Conservation (phyloP, 1,140 invertebrate species). For the Chymomyza costata region DNA sequence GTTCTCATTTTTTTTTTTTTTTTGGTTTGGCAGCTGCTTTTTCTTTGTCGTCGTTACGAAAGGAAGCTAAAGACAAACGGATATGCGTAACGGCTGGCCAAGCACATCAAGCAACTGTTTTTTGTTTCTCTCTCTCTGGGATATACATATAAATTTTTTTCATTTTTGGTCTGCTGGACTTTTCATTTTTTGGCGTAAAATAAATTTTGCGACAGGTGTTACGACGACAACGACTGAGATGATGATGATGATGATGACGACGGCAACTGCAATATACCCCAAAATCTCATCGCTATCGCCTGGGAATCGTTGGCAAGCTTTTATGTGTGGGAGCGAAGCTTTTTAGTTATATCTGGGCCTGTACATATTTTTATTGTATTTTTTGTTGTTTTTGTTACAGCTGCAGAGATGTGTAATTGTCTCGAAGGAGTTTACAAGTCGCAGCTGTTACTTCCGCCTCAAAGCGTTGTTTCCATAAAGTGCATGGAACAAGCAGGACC, state of each 20-base stretch:
- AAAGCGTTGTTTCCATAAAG: conserved; percentile 25
- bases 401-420: conserved; percentile 29
- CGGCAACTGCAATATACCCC: too few species aligned
- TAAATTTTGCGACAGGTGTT: conserved; percentile 72
- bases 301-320: conserved; percentile 20
- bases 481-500: too few species aligned
- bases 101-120: conserved; percentile 68
- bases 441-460: conserved; percentile 66
- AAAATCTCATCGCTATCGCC: too few species aligned
- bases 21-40: conserved; percentile 57
- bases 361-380: too few species aligned
- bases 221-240: conserved; percentile 55
- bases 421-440: conserved; percentile 38
- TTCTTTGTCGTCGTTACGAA: conserved; percentile 65
- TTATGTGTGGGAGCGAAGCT: conserved; percentile 66
- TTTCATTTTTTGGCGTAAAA: conserved; percentile 62
- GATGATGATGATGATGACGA: too few species aligned
- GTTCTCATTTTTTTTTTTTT: conserved; percentile 19
- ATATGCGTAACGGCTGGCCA: conserved; percentile 46
- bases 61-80: conserved; percentile 72
- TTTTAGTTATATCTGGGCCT: conserved; percentile 15
- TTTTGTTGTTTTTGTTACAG: conserved; percentile 44
- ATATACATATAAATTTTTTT: too few species aligned
- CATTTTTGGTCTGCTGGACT: conserved; percentile 52
- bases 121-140: conserved; percentile 15